Base-by-base conservation (phyloP, 2,888 invertebrate species). In the Orthosia gracilis region DNA sequence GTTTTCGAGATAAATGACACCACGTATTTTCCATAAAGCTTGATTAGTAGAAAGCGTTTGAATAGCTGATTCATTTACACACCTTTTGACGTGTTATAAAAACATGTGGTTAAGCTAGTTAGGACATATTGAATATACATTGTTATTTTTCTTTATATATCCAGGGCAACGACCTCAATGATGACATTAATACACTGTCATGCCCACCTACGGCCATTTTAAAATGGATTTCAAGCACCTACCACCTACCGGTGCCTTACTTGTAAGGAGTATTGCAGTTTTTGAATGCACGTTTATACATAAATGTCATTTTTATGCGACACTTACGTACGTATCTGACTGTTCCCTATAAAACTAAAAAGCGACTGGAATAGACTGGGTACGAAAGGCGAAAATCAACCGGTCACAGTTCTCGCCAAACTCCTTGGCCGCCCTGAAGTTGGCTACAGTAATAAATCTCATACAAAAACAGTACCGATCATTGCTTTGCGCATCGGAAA, bases 91-190 rank as follows among this genome's bases (percentile, higher is more conserved):
- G 15, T 47, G n/a, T 18, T 58, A 54, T 54, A 4, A 3, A 31
- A 55, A 47, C 15, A n/a, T 69, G 55, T 9, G 57, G 23, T 58
- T 52, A 23, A 49, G 23, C 31, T 23, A 47, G 52, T 58, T 47
- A 21, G 9, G 12, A 49, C 3, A 49, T 31, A 71, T 54, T 57
- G n/a, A 62, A 55, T 45, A 4, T 49, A 26, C 1, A n/a, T 13
- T 15, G 3, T 17, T 23, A 26, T 54, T 78, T 62, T 21, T 17
- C 23, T 40, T 58, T n/a, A 55, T 49, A 50, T 4, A 31, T 61
- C 62, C 23, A 64, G 80, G 47, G 1, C 57, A 58, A 21, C 50
- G 69, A 81, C 50, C 77, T 17, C 55, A 73, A 83, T 83, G 52
- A 83, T 67, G 58, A 45, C 58, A 52, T 69, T 69, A 73, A 55